Evolutionary conservation across 2,113 vertebrate genomes (phyloP).

Genomic region (Thunnus maccoyii): DNA sequence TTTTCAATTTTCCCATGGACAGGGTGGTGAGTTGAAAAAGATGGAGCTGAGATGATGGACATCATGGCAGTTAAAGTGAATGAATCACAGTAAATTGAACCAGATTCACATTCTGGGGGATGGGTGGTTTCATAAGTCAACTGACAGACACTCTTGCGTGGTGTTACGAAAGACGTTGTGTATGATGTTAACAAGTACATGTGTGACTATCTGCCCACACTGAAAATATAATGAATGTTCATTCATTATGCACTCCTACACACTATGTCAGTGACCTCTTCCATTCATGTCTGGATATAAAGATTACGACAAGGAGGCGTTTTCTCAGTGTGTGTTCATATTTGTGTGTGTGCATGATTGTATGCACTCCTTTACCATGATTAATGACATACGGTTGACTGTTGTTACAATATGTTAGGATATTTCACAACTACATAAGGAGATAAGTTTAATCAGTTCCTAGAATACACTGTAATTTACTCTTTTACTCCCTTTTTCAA

Average conservation of each 20-base stretch:
- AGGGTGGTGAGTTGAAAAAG: neutral
- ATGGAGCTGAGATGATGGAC: neutral
- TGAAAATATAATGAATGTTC: slow-evolving; percentile 5
- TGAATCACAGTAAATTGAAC: slow-evolving; percentile 6
- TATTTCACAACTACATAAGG: neutral
- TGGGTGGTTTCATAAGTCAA: slow-evolving; percentile 25
- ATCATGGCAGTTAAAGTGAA: neutral
- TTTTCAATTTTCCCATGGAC: neutral
- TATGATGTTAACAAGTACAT: neutral
- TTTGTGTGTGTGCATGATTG: neutral
- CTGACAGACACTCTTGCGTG: neutral
- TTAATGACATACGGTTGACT: neutral
- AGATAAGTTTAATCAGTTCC: slow-evolving; percentile 1
- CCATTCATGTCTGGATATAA: neutral
- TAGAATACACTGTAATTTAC: no score
- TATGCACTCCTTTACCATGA: neutral
- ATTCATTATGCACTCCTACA: slow-evolving; percentile 39
- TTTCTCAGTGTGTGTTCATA: neutral
- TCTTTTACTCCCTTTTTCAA: neutral
- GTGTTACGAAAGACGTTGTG: neutral
- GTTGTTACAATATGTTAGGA: no score
- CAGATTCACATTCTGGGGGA: neutral
- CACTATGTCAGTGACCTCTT: slow-evolving; percentile 8
- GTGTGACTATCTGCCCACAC: slow-evolving; percentile 7
- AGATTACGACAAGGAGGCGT: neutral